These are phyloP conservation scores for Pseudorectes ferrugineus DNA, from an alignment of 2,113 vertebrate genomes.

Conservation along the genomic window DNA sequence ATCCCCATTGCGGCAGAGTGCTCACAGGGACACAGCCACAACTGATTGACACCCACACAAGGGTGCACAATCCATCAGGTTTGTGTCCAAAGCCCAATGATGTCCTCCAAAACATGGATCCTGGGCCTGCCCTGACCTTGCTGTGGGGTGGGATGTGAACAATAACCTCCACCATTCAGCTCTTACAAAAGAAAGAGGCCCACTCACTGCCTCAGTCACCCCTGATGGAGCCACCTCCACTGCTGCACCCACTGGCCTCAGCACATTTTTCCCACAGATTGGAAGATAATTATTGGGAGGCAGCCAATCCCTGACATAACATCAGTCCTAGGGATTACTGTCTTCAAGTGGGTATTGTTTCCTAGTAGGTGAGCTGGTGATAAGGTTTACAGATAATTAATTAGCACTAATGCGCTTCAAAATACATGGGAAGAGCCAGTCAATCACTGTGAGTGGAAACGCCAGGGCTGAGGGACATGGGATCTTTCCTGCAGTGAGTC, in stretches of 20 bases:
- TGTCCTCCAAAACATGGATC: background rate
- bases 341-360: background rate
- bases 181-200: background rate
- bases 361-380: background rate
- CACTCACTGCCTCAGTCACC: background rate
- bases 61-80: background rate
- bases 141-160: background rate
- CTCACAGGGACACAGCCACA: fast-evolving
- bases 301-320: background rate
- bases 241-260: background rate
- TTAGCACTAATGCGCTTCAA: background rate
- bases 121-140: background rate
- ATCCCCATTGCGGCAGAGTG: fast-evolving
- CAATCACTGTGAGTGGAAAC: background rate
- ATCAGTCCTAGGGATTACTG: background rate
- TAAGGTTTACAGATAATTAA: slow-evolving; percentile 17
- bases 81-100: background rate
- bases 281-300: background rate
- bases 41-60: background rate
- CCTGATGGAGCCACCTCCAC: fast-evolving
- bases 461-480: background rate
- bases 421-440: background rate
- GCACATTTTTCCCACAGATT: background rate
- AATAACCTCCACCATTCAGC: background rate
- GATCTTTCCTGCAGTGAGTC: background rate